Base-by-base conservation (phyloP, 2,113 vertebrate genomes). In the Nipponia nippon region DNA sequence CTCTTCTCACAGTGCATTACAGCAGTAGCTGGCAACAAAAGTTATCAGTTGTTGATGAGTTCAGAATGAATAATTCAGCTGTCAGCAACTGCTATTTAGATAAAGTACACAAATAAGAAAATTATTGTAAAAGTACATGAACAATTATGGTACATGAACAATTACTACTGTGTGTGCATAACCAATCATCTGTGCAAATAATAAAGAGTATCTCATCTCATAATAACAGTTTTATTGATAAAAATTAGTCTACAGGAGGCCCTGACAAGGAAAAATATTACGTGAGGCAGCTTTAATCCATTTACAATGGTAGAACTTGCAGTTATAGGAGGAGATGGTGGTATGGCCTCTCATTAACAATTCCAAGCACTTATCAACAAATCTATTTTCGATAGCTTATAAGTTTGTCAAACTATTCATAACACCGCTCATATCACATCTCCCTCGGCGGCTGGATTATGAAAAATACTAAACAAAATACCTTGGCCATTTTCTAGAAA, bases 371-470 rank as follows among this genome's bases (percentile, higher is more conserved):
- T 77, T 95, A n/a, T 18, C 8, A 90, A 71, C 13, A 83, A 56
- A 70, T 6, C 4, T 62, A 38, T 61, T 85, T 85, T 67, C 34
- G 83, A 49, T 11, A 69, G 13, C 13, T 76, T 34, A 5, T 21
- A 83, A 86, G 1, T n/a, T 56, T 73, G 6, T 65, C 30, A 77
- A 36, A 70, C 30, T 75, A 25, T 71, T 71, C 15, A 26, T 59
- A 63, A 21, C 4, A 83, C 6, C 6, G 90, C 90, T 83, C 30
- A 34, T 32, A 63, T 49, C 10, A 18, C 1, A 18, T 30, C 16
- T 16, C 15, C 9, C 2, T 10, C 5, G 2, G 7, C 4, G 13
- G 2, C 5, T 69, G 14, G 4, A 56, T 89, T 69, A 44, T 10
- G 27, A 66, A 87, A 81, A 89, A 40, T 44, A 27, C 2, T 47